Conservation (phyloP, 2,113 vertebrate species). For the Aramus guarauna region DNA sequence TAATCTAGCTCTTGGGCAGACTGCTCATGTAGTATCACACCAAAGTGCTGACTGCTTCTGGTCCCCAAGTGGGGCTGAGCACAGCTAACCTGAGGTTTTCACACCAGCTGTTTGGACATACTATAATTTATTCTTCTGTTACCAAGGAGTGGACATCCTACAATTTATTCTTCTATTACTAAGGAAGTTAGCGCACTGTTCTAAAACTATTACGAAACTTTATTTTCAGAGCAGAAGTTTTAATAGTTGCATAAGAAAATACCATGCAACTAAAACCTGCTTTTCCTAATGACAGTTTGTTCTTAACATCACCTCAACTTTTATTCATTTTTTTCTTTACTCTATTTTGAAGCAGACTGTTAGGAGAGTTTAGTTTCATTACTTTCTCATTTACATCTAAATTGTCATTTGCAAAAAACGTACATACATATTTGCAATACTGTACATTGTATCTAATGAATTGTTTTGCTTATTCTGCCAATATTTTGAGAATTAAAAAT, state of each 20-base stretch:
- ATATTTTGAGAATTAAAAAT: not conserved
- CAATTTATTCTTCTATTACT: not conserved
- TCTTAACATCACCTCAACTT: not conserved
- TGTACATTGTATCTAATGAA: not conserved
- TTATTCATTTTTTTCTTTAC: not conserved
- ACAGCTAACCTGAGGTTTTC: not conserved
- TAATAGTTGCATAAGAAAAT: not conserved
- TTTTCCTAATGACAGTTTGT: not conserved
- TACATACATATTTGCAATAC: not conserved
- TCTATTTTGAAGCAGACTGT: not conserved
- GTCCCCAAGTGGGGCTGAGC: not conserved
- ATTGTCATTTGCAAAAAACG: not conserved
- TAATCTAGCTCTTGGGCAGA: not conserved
- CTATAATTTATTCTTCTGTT: not conserved
- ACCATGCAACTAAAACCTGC: not conserved
- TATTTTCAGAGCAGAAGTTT: not conserved
- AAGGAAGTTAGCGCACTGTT: not conserved
- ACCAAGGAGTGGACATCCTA: not conserved
- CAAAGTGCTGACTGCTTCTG: not conserved
- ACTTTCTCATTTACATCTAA: not conserved
- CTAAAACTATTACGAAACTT: not conserved
- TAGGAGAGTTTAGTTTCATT: not conserved
- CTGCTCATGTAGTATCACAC: not conserved
- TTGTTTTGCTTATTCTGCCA: not conserved
- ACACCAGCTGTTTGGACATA: not conserved